Evolutionary conservation across 1,140 invertebrate genomes (phyloP), one percentile per base, ranked within the genome.

Genomic region (Zeugodacus cucurbitae): DNA sequence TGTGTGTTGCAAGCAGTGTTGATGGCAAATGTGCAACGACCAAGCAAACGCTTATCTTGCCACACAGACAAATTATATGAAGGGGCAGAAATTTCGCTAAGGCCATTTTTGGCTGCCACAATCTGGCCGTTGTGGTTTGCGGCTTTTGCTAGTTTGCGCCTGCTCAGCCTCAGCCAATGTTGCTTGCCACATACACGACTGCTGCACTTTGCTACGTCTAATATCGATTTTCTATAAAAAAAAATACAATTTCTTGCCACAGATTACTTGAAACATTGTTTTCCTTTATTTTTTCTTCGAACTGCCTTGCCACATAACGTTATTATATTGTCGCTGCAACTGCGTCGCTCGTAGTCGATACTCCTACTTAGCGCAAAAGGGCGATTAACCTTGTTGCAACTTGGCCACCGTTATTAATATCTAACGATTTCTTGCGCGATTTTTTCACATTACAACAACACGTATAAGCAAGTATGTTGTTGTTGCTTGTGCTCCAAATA

Each of bases 311-410:
- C 8, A 14, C 41, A 82, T 37, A 41, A 0, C 6, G 32, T 5
- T 34, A 44, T 48, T 82, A 48, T 48, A 82, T 26, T 82, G 37
- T 82, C 48, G 26, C 74, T 22, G 48, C 22, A 82, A 29, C 41
- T 44, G 37, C 41, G 41, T 48, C 41, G 74, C 74, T 29, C 7
- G 14, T n/a, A 48, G 41, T 82, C n/a, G 74, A 82, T 82, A 82
- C 41, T 82, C n/a, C 37, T 82, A 82, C 74, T 48, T 82, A 82
- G 74, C 74, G 41, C 17, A 82, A 82, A 54, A 82, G 41, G 74
- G n/a, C 74, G 74, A 82, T 82, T 82, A 48, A 82, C 74, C 74
- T 44, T 82, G 74, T 82, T 82, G 74, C 74, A 82, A 82, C 74
- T 82, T 44, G 34, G 74, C 41, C 41, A 48, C 74, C 41, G 74